Base-by-base conservation (phyloP, 30 jellyfish, hydroid and myxozoan genomes). In the Mastigias papua region DNA sequence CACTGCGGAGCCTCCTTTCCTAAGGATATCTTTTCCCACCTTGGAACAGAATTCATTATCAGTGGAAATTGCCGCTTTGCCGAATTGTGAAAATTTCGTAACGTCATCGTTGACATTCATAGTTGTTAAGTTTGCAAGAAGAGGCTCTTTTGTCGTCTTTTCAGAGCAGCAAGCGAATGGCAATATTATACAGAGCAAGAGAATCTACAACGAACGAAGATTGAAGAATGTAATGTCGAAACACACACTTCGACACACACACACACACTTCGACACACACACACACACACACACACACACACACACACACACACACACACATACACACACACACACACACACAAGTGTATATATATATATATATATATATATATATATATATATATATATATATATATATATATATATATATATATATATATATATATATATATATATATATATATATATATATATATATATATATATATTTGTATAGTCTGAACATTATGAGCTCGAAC, bases 1-100 rank as follows among this genome's bases (percentile, higher is more conserved):
- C 77, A 87, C 97, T 17, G 97, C 98, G 15, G 95, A 60, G 30
- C 98, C 98, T 3, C 81, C 87, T 27, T 75, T 68, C 35, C 16
- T 11, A 28, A 92, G 85, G 27, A 92, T 81, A 17, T 92, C 85
- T 57, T 77, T 81, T 26, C 95, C 95, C 28, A 92, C 64, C 25
- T 74, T 82, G 34, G 97, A 81, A 57, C 98, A 92, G n/a, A 48
- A 62, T 37, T 33, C 60, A 30, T 66, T 66, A 35, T 88, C 96
- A 13, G 91, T 29, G 7, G 96, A 29, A 3, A 88, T 87, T 4
- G 96, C 96, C 0, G 96, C 96, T 10, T 77, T 49, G 51, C 50
- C 69, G 54, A 42, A 88, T 37, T 33, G 32, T n/a, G 77, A 70
- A 17, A 26, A 54, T 22, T 34, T 34, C 17, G 42, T 33, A 9